Evolutionary conservation across 2,113 vertebrate genomes (phyloP).

Genomic region (Martes martes): DNA sequence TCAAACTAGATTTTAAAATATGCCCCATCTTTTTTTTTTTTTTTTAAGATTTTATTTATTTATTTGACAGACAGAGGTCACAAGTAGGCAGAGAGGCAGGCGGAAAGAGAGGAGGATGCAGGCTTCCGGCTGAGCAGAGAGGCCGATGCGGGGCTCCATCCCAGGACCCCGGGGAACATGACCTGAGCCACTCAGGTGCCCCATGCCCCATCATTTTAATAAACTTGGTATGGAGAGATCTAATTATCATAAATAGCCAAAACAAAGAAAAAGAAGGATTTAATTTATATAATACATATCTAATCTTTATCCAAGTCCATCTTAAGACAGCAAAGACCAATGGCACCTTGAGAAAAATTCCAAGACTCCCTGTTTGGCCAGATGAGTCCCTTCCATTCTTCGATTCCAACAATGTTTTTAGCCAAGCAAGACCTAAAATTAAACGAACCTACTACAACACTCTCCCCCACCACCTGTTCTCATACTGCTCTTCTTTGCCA

Average conservation of each 20-base stretch:
- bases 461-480: not conserved
- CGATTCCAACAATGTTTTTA: not conserved
- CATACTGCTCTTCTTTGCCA: not conserved
- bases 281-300: not conserved
- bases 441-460: not conserved
- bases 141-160: too few relatives aligned
- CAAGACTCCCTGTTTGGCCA: not conserved
- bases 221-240: not conserved
- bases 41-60: too few relatives aligned
- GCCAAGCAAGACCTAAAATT: not conserved
- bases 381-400: not conserved
- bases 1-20: not conserved
- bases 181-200: too few relatives aligned
- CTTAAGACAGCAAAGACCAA: not conserved
- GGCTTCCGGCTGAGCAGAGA: too few relatives aligned
- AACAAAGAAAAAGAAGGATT: not conserved
- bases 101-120: too few relatives aligned
- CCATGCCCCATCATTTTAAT: not conserved
- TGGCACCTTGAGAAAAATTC: not conserved
- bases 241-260: not conserved
- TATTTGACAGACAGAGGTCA: too few relatives aligned
- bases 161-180: too few relatives aligned
- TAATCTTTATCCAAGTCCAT: not conserved
- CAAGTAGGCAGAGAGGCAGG: too few relatives aligned
- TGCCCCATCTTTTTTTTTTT: too few relatives aligned